Conservation (phyloP, 2,113 vertebrate genomes). For the Bungarus multicinctus region DNA sequence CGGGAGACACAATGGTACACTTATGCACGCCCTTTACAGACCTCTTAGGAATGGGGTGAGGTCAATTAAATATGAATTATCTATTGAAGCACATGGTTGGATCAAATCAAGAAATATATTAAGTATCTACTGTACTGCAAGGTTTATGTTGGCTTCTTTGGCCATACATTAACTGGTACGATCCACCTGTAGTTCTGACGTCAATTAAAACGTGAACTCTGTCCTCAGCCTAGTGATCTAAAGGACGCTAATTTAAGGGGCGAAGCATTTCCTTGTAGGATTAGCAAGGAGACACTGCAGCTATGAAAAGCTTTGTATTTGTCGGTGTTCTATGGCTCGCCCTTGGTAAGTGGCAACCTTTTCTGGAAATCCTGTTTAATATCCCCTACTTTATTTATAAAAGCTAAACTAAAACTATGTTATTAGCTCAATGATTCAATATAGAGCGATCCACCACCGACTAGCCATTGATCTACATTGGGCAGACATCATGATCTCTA, state of each 20-base stretch:
- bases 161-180: background rate
- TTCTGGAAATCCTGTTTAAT: conserved; percentile 27
- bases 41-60: no score
- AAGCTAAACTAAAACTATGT: background rate
- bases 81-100: background rate
- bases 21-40: no score
- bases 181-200: conserved; percentile 57
- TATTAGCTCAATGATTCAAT: background rate
- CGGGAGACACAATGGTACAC: no score
- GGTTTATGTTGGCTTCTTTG: conserved; percentile 5
- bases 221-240: conserved; percentile 56
- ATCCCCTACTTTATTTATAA: background rate
- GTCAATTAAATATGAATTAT: background rate
- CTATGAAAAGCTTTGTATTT: conserved; percentile 52
- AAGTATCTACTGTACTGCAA: conserved; percentile 10
- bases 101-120: background rate
- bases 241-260: conserved; percentile 30
- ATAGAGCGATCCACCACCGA: background rate
- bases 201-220: conserved; percentile 65
- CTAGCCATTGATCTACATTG: background rate
- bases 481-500: background rate
- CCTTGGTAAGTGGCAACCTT: conserved; percentile 66
- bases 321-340: conserved; percentile 15
- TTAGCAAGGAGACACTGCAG: conserved; percentile 14
- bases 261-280: conserved; percentile 51